Evolutionary conservation across 1,140 invertebrate genomes (phyloP), one percentile per base, ranked within the genome.

Genomic region (Brachionus sp.): DNA sequence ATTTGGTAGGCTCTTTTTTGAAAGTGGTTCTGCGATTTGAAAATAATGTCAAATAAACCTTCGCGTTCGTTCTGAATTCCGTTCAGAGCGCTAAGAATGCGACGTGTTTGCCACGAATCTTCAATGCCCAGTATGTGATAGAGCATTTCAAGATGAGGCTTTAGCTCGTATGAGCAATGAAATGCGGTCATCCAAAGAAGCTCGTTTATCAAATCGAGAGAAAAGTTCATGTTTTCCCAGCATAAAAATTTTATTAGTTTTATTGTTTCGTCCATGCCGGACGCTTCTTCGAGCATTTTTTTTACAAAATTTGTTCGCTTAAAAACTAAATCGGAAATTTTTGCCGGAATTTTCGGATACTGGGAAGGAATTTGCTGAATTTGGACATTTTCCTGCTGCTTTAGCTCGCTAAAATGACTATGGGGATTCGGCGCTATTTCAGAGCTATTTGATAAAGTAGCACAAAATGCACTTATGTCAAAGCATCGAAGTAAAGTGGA

Each of bases 1-100:
- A 96, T 97, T 87, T 97, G 95, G 90, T 98, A 98, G 42, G 95
- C 95, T 84, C 95, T 90, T 89, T 98, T 98, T 88, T 98, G 95
- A 88, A 97, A 96, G 90, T 97, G 95, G 85, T 93, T 94, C 87
- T 96, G 97, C 35, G 94, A 94, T 83, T 94, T 92, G 85, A 93
- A 91, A 86, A 97, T 96, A 66, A 94, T 97, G 85, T 98, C 96
- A 86, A 98, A 93, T 35, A 98, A 90, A 0, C 95, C 95, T 87
- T 97, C 95, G 23, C 94, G 91, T 85, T 97, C 95, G 84, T 97
- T 95, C 2, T 93, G 94, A 64, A 96, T 92, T 84, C 94, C 95
- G 90, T 94, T 95, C 13, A 96, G 92, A 7, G 95, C 95, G 88
- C 95, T 95, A 85, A 94, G 93, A 86, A 98, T 93, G 80, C 96